A percentile compares a stretch with the other conserved stretches of the same genome.
These are phyloP conservation scores for Acronicta alni DNA, from an alignment of 2,888 invertebrate species.

Conservation along the genomic window DNA sequence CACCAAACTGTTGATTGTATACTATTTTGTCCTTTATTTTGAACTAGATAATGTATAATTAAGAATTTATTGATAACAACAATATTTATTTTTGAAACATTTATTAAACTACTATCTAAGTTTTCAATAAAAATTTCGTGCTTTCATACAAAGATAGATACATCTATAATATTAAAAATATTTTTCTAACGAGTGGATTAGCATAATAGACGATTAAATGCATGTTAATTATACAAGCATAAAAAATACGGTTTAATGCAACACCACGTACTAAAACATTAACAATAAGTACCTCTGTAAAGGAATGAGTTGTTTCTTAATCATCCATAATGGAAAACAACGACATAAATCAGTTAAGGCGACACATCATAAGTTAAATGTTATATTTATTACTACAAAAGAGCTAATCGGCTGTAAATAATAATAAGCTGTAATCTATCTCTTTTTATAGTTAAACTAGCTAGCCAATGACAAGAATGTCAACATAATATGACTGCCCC, in stretches of 20 bases:
- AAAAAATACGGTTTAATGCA: not conserved
- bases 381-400: no score
- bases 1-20: no score
- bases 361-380: no score
- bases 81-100: conserved; percentile 24
- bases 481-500: no score
- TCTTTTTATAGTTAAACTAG: no score
- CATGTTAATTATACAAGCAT: conserved; percentile 27
- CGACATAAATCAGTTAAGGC: no score
- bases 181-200: conserved; percentile 15
- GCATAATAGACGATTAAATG: conserved; percentile 33
- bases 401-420: no score
- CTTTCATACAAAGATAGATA: conserved; percentile 25
- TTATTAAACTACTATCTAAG: conserved; percentile 43
- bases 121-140: conserved; percentile 44
- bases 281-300: not conserved
- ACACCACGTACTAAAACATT: not conserved
- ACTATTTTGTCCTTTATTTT: no score
- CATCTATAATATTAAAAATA: conserved; percentile 16
- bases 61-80: not conserved
- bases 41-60: no score
- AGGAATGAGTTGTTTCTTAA: not conserved
- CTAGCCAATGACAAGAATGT: no score
- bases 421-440: no score
- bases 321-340: no score